Evolutionary conservation across 2,797 vertebrate species (phyloP), one percentile per base, ranked within the genome.

Genomic region (Falco berigora): DNA sequence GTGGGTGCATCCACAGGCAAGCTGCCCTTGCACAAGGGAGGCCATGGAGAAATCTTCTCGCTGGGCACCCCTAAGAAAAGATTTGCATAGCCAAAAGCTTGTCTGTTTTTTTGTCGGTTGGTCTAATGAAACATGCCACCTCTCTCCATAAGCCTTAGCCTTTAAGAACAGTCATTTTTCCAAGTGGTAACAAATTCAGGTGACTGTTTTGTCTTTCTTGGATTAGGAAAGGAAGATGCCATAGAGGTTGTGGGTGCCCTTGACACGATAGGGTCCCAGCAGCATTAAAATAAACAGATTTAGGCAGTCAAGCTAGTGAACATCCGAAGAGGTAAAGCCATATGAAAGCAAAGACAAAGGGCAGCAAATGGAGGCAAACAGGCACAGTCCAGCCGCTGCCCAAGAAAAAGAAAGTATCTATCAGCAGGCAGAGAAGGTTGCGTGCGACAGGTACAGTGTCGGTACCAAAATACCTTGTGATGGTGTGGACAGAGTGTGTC

Each of bases 1-100:
- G 67, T 0, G 0, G 80, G 46, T 25, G 44, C 13, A 30, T 42
- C 59, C 24, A 3, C 1, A 4, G n/a, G 18, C 76, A 28, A 73
- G 68, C 49, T 92, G 84, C n/a, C 30, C 64, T 92, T 63, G 75
- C 56, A 49, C 16, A 36, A 7, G 52, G 34, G 46, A 87, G 23
- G 44, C 58, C 32, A 2, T 3, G 25, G 71, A 73, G 55, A 62
- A 72, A 47, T 25, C 50, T 23, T 34, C 36, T 56, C 32, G 5
- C 46, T 28, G 32, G 14, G 27, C 3, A 4, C 74, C 64, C 27
- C 50, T 49, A 4, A 34, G 56, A 23, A 44, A 34, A 76, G 68
- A 38, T 19, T 19, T 28, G 25, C 30, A 25, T 1, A 14, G 44
- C 21, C 61, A 88, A 52, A 87, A 88, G 8, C 61, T 77, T 44